These are phyloP conservation scores for Erinaceus europaeus DNA, from an alignment of 2,113 vertebrate species.

Conservation along the genomic window DNA sequence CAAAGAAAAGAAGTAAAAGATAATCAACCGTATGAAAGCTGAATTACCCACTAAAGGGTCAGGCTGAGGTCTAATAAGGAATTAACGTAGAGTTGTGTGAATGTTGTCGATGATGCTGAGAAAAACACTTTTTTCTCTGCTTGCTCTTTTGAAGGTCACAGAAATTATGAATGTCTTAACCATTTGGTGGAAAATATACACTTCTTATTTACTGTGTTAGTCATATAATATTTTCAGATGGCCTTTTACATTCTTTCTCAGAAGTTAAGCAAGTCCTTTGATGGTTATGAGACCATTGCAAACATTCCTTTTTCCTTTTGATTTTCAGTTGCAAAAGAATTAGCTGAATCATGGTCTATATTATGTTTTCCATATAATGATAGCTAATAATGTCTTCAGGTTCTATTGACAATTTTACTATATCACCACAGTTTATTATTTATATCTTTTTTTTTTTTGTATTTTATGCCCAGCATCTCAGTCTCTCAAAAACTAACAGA, in stretches of 20 bases:
- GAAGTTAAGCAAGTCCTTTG: not conserved
- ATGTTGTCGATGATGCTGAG: constrained; percentile 25
- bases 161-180: constrained; percentile 55
- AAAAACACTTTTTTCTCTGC: constrained; percentile 39
- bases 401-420: no score
- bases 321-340: not conserved
- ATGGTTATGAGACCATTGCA: not conserved
- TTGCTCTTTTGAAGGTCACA: constrained; percentile 53
- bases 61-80: constrained; percentile 62
- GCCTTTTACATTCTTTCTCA: not conserved
- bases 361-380: not conserved
- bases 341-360: not conserved
- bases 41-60: constrained; percentile 66
- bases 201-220: constrained; percentile 25
- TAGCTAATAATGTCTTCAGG: not conserved
- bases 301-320: not conserved
- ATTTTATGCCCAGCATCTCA: not conserved
- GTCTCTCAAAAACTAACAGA: not conserved
- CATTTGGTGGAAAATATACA: constrained; percentile 18
- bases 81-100: constrained; percentile 48
- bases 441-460: not conserved
- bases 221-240: constrained; percentile 15
- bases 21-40: constrained; percentile 63
- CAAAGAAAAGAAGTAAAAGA: constrained; percentile 67
- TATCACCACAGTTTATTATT: not conserved